Conservation (phyloP, 1,140 invertebrate genomes). For the Drosophila orosa region DNA sequence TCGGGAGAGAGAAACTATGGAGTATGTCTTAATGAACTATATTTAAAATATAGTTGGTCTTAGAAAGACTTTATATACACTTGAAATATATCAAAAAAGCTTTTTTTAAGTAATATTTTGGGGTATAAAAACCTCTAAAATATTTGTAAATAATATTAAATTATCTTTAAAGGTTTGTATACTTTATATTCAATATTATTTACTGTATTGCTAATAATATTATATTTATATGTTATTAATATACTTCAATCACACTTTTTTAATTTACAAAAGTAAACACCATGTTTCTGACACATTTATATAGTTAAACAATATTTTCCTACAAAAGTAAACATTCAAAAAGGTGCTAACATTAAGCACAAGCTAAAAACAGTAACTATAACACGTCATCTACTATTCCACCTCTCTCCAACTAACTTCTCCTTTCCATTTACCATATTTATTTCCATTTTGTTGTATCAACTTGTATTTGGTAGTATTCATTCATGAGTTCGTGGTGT, state of each 20-base stretch:
- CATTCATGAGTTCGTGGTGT: constrained; percentile 56
- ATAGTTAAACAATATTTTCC: background rate
- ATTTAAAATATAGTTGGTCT: no score
- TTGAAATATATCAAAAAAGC: background rate
- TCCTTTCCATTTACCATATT: background rate
- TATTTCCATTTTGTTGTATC: constrained; percentile 6
- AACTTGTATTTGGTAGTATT: constrained; percentile 50
- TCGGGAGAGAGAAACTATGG: background rate
- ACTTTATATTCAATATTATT: background rate
- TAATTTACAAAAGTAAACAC: background rate
- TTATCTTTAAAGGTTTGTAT: background rate
- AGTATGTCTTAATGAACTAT: background rate
- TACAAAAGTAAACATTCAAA: background rate
- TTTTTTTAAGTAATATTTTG: background rate
- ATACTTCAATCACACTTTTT: background rate
- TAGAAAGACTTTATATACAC: background rate
- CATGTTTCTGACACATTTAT: background rate
- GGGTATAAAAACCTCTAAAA: background rate
- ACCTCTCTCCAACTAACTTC: background rate
- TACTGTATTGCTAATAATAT: background rate
- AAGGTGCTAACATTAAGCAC: no score
- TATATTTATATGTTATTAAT: background rate
- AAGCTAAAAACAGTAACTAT: constrained; percentile 1
- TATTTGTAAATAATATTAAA: background rate
- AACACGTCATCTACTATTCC: constrained; percentile 2